These are phyloP conservation scores for Heterotilapia buettikoferi DNA, from an alignment of 2,113 vertebrate species.

Conservation along the genomic window DNA sequence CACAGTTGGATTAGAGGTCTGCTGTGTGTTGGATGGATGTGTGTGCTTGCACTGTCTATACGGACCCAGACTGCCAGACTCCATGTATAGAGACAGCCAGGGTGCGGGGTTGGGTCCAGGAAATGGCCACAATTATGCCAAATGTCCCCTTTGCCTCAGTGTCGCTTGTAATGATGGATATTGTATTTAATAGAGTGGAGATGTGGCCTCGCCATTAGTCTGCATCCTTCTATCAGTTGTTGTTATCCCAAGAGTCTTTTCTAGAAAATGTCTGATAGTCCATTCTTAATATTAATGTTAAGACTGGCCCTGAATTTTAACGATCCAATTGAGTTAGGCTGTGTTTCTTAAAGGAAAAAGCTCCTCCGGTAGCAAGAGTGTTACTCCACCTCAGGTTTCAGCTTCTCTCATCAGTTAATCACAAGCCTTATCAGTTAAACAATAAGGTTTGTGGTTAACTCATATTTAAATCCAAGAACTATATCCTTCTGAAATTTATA, in stretches of 20 bases:
- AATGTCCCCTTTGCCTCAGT: constrained; percentile 33
- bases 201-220: background rate
- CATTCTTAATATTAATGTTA: background rate
- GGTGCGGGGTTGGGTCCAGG: constrained; percentile 34
- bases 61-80: constrained; percentile 65
- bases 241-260: background rate
- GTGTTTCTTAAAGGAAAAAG: background rate
- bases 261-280: background rate
- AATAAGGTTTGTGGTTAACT: background rate
- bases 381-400: background rate
- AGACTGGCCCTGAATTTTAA: background rate
- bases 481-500: background rate
- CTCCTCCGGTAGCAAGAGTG: background rate
- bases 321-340: background rate
- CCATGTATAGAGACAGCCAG: constrained; percentile 44
- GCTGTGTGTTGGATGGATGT: constrained; percentile 52
- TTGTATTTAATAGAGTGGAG: constrained; percentile 37
- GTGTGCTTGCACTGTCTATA: constrained; percentile 49
- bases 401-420: background rate
- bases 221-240: background rate
- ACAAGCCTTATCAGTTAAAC: background rate
- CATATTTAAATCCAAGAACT: background rate
- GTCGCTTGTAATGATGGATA: constrained; percentile 47
- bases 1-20: constrained; percentile 48
- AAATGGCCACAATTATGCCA: constrained; percentile 60